phyloP scores from a whole-genome alignment of 2,888 invertebrate genomes.

The Terebella lapidaria region DNA sequence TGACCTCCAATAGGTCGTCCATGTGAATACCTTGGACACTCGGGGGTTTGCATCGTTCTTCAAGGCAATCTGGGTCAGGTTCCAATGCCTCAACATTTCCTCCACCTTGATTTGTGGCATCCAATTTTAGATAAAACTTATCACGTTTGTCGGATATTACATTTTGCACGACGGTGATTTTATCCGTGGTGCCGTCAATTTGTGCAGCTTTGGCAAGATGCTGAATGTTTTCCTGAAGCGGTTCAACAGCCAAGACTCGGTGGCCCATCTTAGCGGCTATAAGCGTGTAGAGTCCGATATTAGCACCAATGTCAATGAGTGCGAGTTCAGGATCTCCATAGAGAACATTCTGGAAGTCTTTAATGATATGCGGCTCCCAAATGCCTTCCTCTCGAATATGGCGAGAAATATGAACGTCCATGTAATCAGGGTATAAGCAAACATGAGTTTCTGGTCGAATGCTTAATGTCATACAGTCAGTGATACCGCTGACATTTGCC shows the following conservation, averaged over 20 bases:
- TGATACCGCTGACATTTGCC: not conserved
- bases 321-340: constrained; percentile 13
- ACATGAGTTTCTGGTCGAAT: constrained; percentile 9
- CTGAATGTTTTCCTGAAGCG: constrained; percentile 15
- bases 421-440: constrained; percentile 14
- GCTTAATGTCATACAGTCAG: not conserved
- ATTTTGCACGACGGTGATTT: constrained; percentile 23
- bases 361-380: constrained; percentile 24
- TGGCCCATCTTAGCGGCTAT: constrained; percentile 25
- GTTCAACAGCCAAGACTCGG: constrained; percentile 26
- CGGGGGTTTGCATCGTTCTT: constrained; percentile 3
- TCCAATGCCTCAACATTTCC: constrained; percentile 6
- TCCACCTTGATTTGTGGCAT: constrained; percentile 21
- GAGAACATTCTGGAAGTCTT: constrained; percentile 15
- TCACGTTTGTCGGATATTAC: constrained; percentile 17
- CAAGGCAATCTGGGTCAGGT: constrained; percentile 10
- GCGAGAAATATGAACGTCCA: constrained; percentile 19
- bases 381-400: constrained; percentile 12
- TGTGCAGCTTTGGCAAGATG: constrained; percentile 21
- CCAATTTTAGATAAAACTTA: constrained; percentile 5
- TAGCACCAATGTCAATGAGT: constrained; percentile 24
- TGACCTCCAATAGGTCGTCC: constrained; percentile 23
- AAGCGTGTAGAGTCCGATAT: constrained; percentile 24
- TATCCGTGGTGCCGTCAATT: constrained; percentile 10
- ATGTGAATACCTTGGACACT: constrained; percentile 10